Base-by-base conservation (phyloP, 2,113 vertebrate species). In the Aplodontia rufa region DNA sequence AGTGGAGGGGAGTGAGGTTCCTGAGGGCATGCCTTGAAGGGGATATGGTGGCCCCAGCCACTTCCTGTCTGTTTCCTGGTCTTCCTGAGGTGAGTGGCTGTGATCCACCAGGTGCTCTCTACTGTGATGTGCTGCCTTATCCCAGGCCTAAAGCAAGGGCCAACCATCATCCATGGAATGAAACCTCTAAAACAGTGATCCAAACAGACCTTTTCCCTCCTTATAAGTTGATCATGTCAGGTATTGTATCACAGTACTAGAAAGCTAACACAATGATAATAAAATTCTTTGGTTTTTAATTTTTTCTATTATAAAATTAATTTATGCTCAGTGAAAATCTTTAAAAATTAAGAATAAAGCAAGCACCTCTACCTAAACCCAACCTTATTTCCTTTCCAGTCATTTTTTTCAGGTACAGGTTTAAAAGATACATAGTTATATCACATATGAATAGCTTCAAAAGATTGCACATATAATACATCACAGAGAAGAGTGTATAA, bases 281-380 rank as follows among this genome's bases (percentile, higher is more conserved):
- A 60, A 30, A 60, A 42, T 60, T 40, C 8, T 69, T 32, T 78
- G 45, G 30, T 40, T 82, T 81, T n/a, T 12, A 24, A 47, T 20
- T 79, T 84, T 84, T 55, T 91, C 71, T 62, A 49, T 79, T 85
- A 49, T 85, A 72, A 90, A 84, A 80, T 66, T 79, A 81, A 66
- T 35, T 66, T 85, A 45, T 72, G 26, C 35, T 86, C 49, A 62
- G 45, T 83, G 76, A 93, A 72, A 84, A 85, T 37, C 28, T 86
- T 40, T 32, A 55, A 80, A 84, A 66, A 80, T 47, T 30, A 72
- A 79, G 37, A 83, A 71, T 60, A 84, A 69, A 84, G 64, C 53
- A 53, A 88, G 37, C 26, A 32, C 30, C 4, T 45, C n/a, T 8
- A 55, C 17, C 26, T 28, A 60, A 75, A 87, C 28, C 35, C 64